Evolutionary conservation across 2,797 vertebrate species (phyloP).

Genomic region (Pyrocephalus nanus): DNA sequence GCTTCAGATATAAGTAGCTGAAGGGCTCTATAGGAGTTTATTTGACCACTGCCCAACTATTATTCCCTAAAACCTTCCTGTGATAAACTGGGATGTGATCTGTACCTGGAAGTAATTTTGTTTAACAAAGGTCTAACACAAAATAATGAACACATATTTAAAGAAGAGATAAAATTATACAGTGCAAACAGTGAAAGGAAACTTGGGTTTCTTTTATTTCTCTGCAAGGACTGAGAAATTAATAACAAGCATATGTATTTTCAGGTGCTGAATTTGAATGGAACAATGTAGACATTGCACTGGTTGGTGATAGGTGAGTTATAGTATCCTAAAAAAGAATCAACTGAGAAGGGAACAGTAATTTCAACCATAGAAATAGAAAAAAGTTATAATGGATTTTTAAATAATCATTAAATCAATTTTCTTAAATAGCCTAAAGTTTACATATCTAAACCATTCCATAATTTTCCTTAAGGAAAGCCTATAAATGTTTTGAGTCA

Average conservation of each 20-base stretch:
- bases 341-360: neutral
- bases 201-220: neutral
- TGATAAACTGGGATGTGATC: neutral
- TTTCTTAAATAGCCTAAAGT: neutral
- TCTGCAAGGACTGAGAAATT: neutral
- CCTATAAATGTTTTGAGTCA: neutral
- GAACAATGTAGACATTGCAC: neutral
- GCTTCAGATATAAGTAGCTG: neutral
- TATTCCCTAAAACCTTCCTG: neutral
- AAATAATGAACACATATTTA: neutral
- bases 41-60: neutral
- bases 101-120: neutral
- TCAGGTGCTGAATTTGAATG: neutral
- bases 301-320: rapidly evolving
- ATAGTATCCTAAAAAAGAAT: neutral
- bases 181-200: neutral
- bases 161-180: neutral
- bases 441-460: neutral
- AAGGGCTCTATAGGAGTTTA: neutral
- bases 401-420: neutral
- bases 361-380: neutral
- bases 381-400: neutral
- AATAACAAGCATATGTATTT: neutral
- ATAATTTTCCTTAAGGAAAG: neutral
- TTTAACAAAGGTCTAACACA: neutral